Base-by-base conservation (phyloP, 2,888 invertebrate species). In the Chalcosyrphus nemorum region DNA sequence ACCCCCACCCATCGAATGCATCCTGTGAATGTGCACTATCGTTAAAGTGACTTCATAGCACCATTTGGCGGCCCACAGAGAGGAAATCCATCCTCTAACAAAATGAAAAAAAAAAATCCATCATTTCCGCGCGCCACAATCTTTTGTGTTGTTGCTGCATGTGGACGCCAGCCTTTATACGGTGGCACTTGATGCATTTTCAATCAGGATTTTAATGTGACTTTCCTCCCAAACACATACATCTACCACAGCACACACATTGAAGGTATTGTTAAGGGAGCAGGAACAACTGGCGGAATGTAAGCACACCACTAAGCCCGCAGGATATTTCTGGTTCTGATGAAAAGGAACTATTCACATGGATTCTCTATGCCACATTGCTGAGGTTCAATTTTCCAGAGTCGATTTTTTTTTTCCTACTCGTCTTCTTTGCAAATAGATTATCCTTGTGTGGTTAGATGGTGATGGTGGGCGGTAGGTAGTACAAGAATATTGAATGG, bases 331-430 rank as follows among this genome's bases (percentile, higher is more conserved):
- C 68, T 9, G 61, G 38, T 63, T 24, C 68, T 74, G 66, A 72
- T 77, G 68, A 82, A 68, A 72, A 41, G 45, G 13, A 82, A 68
- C 72, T 63, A 82, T 82, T 82, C 78, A 72, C 65, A 78, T 72
- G 77, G 63, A 27, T 68, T 47, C 61, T 77, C 32, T 47, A 27
- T 47, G 50, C 41, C 59, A 76, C 76, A 71, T 71, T 59, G 66
- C 65, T 66, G 56, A 72, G 66, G 78, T 82, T 82, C 72, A 82
- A 78, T 77, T 78, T 74, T 78, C 61, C 61, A 56, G 54, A 66
- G 72, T 61, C 54, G 61, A 59, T 66, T 71, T 65, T 71, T 54
- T 66, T 68, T 32, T 61, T n/a, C 52, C 29, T 54, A 50, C 61
- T 45, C 24, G 4, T 59, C 38, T 61, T 59, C 29, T 61, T 76